phyloP scores from a whole-genome alignment of 2,888 invertebrate genomes.

The Pharmacophagus antenor region DNA sequence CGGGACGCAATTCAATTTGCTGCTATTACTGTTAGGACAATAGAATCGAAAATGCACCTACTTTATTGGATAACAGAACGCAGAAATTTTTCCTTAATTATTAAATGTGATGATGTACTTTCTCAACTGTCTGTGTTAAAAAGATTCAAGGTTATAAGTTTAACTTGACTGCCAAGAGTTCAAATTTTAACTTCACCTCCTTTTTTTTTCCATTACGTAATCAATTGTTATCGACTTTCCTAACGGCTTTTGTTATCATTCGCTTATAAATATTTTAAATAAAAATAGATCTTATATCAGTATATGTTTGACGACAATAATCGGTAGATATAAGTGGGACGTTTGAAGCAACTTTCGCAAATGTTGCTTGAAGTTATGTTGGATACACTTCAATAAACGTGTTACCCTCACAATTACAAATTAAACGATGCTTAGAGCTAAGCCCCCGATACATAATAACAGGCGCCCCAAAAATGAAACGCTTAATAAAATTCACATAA shows the following conservation, averaged over 20 bases:
- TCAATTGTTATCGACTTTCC: no score
- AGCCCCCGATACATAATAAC: conserved; percentile 29
- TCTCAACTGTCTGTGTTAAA: conserved; percentile 13
- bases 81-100: conserved; percentile 39
- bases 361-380: background rate
- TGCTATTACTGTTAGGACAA: conserved; percentile 59
- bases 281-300: no score
- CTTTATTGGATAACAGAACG: conserved; percentile 52
- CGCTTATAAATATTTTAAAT: no score
- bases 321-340: no score
- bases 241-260: no score
- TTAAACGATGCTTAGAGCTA: conserved; percentile 15
- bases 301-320: no score
- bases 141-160: no score
- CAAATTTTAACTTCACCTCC: no score
- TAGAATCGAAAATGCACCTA: conserved; percentile 39
- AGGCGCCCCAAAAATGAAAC: conserved; percentile 64
- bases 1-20: conserved; percentile 67
- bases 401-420: conserved; percentile 16
- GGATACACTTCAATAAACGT: background rate
- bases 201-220: no score
- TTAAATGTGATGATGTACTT: conserved; percentile 10
- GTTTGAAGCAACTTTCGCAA: background rate
- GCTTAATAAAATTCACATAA: conserved; percentile 72
- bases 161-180: no score